Conservation (phyloP, 2,113 vertebrate genomes). For the Tauraco erythrolophus region DNA sequence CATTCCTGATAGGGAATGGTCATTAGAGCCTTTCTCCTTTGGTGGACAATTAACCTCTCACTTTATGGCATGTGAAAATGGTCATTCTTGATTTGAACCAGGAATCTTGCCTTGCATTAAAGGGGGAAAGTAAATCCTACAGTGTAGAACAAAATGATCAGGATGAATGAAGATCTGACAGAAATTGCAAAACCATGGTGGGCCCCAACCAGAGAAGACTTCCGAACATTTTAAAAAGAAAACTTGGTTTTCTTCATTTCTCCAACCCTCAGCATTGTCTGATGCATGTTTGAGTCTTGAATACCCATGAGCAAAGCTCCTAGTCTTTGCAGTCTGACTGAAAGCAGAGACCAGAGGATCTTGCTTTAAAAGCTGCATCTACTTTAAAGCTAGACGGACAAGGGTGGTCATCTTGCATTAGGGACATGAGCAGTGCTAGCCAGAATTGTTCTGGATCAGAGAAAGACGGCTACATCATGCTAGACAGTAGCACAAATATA, state of each 20-base stretch:
- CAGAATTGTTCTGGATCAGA: background rate
- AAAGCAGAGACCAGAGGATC: background rate
- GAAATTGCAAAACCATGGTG: background rate
- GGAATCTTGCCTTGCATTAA: background rate
- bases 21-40: conserved; percentile 12
- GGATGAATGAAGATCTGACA: background rate
- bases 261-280: background rate
- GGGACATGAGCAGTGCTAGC: background rate
- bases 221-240: background rate
- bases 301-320: background rate
- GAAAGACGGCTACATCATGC: too few species aligned
- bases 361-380: background rate
- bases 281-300: background rate
- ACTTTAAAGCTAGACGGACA: background rate
- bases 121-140: background rate
- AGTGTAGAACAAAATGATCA: background rate
- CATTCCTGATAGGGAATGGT: background rate
- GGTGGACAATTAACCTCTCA: conserved; percentile 9
- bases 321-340: background rate
- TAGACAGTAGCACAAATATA: background rate
- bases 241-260: background rate
- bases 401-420: too few species aligned
- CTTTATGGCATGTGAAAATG: background rate
- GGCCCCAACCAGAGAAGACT: background rate
- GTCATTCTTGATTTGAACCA: background rate